Evolutionary conservation across 2,888 invertebrate species (phyloP), one percentile per base, ranked within the genome.

Genomic region (Encarsia formosa): DNA sequence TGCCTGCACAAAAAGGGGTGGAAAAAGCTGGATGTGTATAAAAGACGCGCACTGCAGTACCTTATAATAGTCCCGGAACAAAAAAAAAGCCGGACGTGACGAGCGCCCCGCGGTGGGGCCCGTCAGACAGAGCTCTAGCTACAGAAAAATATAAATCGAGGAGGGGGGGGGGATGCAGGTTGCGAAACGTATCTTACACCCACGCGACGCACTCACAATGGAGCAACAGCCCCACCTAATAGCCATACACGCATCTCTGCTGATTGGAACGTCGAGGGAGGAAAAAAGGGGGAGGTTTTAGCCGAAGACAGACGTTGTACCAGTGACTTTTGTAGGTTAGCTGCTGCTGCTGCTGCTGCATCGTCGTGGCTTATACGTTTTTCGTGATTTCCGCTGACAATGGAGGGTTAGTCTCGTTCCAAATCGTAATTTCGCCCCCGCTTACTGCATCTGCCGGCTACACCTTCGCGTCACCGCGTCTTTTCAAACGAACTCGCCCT

Each of bases 211-310:
- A n/a, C n/a, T n/a, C n/a, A n/a, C n/a, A n/a, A n/a, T n/a, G n/a
- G n/a, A n/a, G 71, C 71, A 71, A 70, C 70, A 63, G 65, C 61
- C 61, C 61, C 59, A 65, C 65, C 67, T 71, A 73, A 72, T 73
- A 70, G 70, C 39, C 29, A 67, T 72, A 71, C 66, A 71, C 67
- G 71, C 68, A 70, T 69, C 64, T 67, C 5, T 15, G 67, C 65
- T 72, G 72, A 73, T 73, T 73, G 71, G 66, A 71, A 69, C 62
- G 23, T 18, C 45, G 40, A n/a, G 16, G 48, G 37, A 47, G 46
- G 20, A 47, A 26, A 39, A 23, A 39, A 31, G 49, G 49, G 41
- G 43, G 46, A 54, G 23, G 18, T 9, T 16, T n/a, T n/a, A 32
- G 37, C 49, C 16, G n/a, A 20, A 47, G 38, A 26, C n/a, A 44